Base-by-base conservation (phyloP, 2,797 vertebrate species). In the Pampus argenteus region DNA sequence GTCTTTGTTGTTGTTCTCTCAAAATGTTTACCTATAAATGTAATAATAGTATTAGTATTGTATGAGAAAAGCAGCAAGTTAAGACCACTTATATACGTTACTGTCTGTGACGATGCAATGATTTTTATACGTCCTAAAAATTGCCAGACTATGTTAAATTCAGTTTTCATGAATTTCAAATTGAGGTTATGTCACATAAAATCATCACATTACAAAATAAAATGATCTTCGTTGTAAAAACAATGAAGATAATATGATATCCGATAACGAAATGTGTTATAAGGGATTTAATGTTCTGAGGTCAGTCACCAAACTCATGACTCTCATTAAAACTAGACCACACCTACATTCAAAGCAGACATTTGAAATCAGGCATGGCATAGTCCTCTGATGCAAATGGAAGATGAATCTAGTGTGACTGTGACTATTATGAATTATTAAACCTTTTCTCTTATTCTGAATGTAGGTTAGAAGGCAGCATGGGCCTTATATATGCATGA, bases 311-410 rank as follows among this genome's bases (percentile, higher is more conserved):
- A 72, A 71, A 71, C 60, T 65, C 63, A 76, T 81, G 82, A 88
- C 78, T 88, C 56, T 34, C 57, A 75, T 85, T 58, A 84, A 57
- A 74, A 68, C 34, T 48, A 29, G 2, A 18, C 26, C 36, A 15
- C 56, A 49, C 23, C 31, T 47, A 28, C 17, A 56, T 63, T 73
- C 17, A 67, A 80, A 81, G 40, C n/a, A 75, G 71, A 55, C 54
- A 82, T 80, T 79, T 79, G 20, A 83, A 81, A 63, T 76, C 31
- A 56, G 73, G 65, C 49, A 25, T 50, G 58, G 67, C 59, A 57
- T 64, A 52, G 55, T 71, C 63, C 60, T 84, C 36, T 64, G 58
- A 61, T 60, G 54, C 49, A 76, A 69, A 72, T 61, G 52, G 26
- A 56, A n/a, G 26, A 70, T 42, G 55, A 74, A 62, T 65, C 10